A percentile compares a stretch with the other conserved stretches of the same genome.
Conservation (phyloP, 2,797 vertebrate species). For the Paedocypris micromegethes region DNA sequence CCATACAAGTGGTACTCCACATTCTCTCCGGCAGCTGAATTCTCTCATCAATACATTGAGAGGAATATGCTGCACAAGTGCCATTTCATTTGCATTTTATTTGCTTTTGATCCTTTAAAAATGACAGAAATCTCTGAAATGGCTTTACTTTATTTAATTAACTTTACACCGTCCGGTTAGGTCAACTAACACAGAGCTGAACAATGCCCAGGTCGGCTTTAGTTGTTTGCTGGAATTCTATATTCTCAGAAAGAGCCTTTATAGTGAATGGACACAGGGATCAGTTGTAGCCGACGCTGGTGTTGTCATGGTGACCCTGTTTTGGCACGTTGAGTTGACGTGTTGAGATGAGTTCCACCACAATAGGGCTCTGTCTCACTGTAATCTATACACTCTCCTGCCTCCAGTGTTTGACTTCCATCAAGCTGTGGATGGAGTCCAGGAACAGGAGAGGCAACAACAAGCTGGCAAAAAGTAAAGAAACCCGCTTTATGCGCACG, state of each 20-base stretch:
- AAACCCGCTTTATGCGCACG: constrained; percentile 43
- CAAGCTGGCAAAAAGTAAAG: constrained; percentile 96
- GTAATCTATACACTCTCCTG: constrained; percentile 27
- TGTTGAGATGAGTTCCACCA: constrained; percentile 14
- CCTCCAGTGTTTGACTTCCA: constrained; percentile 96
- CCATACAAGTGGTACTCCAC: background rate
- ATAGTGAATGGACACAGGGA: constrained; percentile 16
- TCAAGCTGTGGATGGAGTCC: constrained; percentile 95
- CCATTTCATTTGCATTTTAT: background rate
- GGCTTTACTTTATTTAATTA: too few relatives aligned
- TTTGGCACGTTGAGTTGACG: constrained; percentile 26
- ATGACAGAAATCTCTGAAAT: background rate
- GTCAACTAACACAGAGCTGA: too few relatives aligned
- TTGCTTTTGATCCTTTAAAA: background rate
- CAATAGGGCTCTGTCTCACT: constrained; percentile 12
- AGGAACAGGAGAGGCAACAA: constrained; percentile 93
- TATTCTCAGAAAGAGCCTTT: constrained; percentile 2
- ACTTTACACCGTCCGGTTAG: too few relatives aligned
- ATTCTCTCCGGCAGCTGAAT: background rate
- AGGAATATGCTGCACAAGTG: background rate
- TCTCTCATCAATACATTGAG: background rate
- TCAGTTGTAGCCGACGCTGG: constrained; percentile 14
- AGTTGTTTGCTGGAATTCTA: constrained; percentile 2
- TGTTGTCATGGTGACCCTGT: constrained; percentile 24
- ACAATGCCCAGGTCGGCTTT: background rate